phyloP scores from a whole-genome alignment of 1,140 invertebrate species.

The Meloidogyne hapla region DNA sequence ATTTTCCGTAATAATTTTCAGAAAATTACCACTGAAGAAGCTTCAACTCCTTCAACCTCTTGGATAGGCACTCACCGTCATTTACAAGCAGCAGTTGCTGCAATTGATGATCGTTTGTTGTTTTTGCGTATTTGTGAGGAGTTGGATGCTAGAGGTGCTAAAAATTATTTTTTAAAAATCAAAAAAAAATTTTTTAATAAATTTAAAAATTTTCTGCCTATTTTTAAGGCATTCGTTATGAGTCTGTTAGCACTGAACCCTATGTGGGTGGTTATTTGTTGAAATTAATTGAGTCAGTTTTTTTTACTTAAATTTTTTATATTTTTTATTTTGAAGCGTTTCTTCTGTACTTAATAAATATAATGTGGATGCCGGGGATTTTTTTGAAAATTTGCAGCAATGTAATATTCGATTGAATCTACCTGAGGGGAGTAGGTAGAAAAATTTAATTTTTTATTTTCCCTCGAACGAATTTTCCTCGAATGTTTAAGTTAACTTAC shows the following conservation, averaged over 20 bases:
- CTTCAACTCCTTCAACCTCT: neutral
- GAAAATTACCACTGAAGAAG: neutral
- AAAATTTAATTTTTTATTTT: too few species aligned
- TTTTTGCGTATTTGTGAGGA: constrained; percentile 37
- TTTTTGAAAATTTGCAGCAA: constrained; percentile 38
- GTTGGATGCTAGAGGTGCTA: constrained; percentile 22
- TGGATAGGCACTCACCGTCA: constrained; percentile 33
- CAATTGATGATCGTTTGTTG: constrained; percentile 32
- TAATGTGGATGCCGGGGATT: constrained; percentile 27
- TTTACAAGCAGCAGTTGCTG: constrained; percentile 36
- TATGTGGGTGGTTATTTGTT: constrained; percentile 32
- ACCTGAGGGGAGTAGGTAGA: constrained; percentile 14
- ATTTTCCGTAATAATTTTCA: neutral
- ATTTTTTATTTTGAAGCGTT: constrained; percentile 26
- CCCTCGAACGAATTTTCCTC: too few species aligned
- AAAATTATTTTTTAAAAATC: neutral
- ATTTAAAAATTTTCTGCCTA: too few species aligned
- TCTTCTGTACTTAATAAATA: constrained; percentile 13
- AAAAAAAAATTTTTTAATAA: neutral
- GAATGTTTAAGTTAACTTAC: too few species aligned
- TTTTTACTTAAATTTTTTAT: neutral
- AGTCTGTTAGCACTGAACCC: constrained; percentile 15
- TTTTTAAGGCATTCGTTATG: constrained; percentile 28
- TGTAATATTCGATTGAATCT: constrained; percentile 33
- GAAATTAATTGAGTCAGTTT: constrained; percentile 25